Evolutionary conservation across 1,140 invertebrate species (phyloP).

Genomic region (Bombyx mori): ASM3026992v2 NC_085115.1:2577001-2577500

Average conservation of each 20-base stretch:
- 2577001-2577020: slow-evolving; percentile 65
- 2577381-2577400: no score
- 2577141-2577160: slow-evolving; percentile 11
- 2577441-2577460: no score
- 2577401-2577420: no score
- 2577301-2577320: slow-evolving; percentile 30
- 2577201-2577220: slow-evolving; percentile 18
- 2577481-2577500: no score
- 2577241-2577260: slow-evolving; percentile 22
- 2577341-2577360: slow-evolving; percentile 30
- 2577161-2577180: slow-evolving; percentile 26
- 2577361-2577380: no score
- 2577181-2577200: slow-evolving; percentile 27
- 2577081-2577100: slow-evolving; percentile 27
- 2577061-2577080: slow-evolving; percentile 31
- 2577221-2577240: slow-evolving; percentile 4
- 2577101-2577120: slow-evolving; percentile 29
- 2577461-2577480: no score
- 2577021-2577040: slow-evolving; percentile 47
- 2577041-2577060: slow-evolving; percentile 20
- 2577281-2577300: slow-evolving; percentile 29
- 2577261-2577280: slow-evolving; percentile 24
- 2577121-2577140: slow-evolving; percentile 18
- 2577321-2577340: slow-evolving; percentile 47
- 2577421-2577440: no score